These are phyloP conservation scores for Temnothorax unifasciatus DNA, from an alignment of 2,888 invertebrate species.

Conservation along the genomic window DNA sequence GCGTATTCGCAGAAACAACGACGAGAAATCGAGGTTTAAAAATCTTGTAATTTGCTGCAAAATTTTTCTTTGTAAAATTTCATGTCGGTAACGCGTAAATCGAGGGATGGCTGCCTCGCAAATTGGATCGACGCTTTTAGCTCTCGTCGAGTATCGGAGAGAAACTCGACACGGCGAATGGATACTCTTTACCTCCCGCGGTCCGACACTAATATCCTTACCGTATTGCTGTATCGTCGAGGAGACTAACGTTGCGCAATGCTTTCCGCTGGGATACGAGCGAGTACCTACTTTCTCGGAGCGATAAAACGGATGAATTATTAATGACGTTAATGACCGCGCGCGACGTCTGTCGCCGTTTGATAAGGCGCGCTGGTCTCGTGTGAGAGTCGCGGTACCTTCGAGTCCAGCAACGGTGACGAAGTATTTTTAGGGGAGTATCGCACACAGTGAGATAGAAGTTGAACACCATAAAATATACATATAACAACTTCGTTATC, in stretches of 20 bases:
- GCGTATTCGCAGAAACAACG: not conserved
- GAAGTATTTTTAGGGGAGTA: not conserved
- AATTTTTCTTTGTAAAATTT: not conserved
- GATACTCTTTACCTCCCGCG: constrained; percentile 60
- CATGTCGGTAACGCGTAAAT: constrained; percentile 20
- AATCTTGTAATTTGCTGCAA: constrained; percentile 7
- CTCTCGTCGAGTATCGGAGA: constrained; percentile 45
- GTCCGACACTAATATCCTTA: constrained; percentile 59
- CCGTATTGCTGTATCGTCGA: constrained; percentile 52
- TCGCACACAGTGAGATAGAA: not conserved
- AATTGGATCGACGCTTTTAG: constrained; percentile 63
- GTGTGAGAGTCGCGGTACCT: constrained; percentile 35
- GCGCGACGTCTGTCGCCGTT: constrained; percentile 52
- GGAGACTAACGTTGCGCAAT: constrained; percentile 49
- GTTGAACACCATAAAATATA: not conserved
- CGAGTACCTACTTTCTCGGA: constrained; percentile 52
- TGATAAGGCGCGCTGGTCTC: constrained; percentile 41
- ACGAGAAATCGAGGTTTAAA: not conserved
- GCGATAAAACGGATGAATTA: constrained; percentile 58
- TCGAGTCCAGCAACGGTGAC: constrained; percentile 13
- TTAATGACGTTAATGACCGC: constrained; percentile 56
- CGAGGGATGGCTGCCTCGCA: constrained; percentile 8
- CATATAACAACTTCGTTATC: not conserved
- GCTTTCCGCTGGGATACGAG: constrained; percentile 41
- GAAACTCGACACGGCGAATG: constrained; percentile 57